Base-by-base conservation (phyloP, 1,140 invertebrate genomes). In the Lasaia peninsularis region DNA sequence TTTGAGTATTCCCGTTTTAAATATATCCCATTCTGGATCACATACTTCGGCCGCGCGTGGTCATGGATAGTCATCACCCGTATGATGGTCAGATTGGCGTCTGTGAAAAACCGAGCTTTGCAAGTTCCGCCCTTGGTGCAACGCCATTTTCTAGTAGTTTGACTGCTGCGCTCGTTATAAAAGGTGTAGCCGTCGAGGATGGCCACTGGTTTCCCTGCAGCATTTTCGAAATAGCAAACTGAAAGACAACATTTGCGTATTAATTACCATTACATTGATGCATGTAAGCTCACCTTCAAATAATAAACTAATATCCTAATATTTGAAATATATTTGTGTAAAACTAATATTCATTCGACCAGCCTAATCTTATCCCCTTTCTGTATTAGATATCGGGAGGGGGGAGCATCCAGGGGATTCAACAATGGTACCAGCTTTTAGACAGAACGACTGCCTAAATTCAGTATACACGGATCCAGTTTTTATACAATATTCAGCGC, bases 151-250 rank as follows among this genome's bases (percentile, higher is more conserved):
- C 34, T 55, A 0, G 52, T 52, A 1, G 6, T 16, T 1, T 32
- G 34, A 2, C 34, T 48, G 12, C 37, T 50, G 6, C 48, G 31
- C 9, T 67, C 60, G 8, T 56, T 52, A 16, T 57, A 58, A 52
- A 63, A 73, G 7, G 63, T 63, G 12, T 65, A 66, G 8, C 60
- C 68, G n/a, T 73, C 34, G 10, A 69, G 11, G 0, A 76, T 11
- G 5, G 62, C 65, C 9, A 66, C 20, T n/a, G 57, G 54, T 20
- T 67, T 71, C 0, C 73, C 71, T 2, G 14, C 44, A 0, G 8
- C 9, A 9, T 66, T 75, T 8, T 20, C 50, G 14, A 63, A 56
- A 56, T 52, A 63, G 2, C 18, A 18, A 11, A 62, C 55, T 62
- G 60, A 48, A 40, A 20, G 3, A 51, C 31, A n/a, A 31, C 10